A percentile compares a stretch with the other conserved stretches of the same genome.
phyloP scores from a whole-genome alignment of 1,140 invertebrate species.

The Apis dorsata region DNA sequence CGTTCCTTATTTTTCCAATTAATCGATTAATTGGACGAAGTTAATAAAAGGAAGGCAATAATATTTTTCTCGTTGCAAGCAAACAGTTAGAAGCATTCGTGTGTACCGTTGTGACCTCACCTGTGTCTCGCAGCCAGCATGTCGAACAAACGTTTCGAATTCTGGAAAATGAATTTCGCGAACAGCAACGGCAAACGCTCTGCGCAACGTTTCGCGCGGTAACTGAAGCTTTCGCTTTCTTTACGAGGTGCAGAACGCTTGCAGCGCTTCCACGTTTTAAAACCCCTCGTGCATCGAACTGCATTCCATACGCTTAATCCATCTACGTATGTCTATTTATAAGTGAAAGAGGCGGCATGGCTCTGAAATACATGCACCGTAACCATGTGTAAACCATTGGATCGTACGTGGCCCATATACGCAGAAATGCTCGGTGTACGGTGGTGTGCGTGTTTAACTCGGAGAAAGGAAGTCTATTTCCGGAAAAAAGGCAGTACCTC shows the following conservation, averaged over 20 bases:
- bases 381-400: neutral
- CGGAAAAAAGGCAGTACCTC: constrained; percentile 55
- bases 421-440: neutral
- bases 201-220: constrained; percentile 39
- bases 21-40: too few relatives aligned
- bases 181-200: constrained; percentile 27
- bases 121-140: constrained; percentile 73
- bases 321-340: constrained; percentile 67
- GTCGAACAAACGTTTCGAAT: neutral
- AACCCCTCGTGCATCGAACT: constrained; percentile 60
- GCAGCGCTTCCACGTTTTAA: constrained; percentile 56
- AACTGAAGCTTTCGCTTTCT: constrained; percentile 56
- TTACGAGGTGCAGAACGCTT: constrained; percentile 27
- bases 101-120: constrained; percentile 58
- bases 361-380: neutral
- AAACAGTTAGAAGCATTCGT: constrained; percentile 17
- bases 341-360: constrained; percentile 47
- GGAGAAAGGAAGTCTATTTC: constrained; percentile 63
- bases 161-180: neutral
- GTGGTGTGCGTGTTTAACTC: neutral
- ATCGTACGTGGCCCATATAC: constrained; percentile 4
- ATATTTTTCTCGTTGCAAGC: too few relatives aligned
- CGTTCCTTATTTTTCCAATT: too few relatives aligned
- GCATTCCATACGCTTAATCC: constrained; percentile 71
- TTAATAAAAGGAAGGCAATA: neutral